A percentile compares a stretch with the other conserved stretches of the same genome.
phyloP scores from a whole-genome alignment of 2,113 vertebrate genomes.

The Sakesphorus luctuosus region DNA sequence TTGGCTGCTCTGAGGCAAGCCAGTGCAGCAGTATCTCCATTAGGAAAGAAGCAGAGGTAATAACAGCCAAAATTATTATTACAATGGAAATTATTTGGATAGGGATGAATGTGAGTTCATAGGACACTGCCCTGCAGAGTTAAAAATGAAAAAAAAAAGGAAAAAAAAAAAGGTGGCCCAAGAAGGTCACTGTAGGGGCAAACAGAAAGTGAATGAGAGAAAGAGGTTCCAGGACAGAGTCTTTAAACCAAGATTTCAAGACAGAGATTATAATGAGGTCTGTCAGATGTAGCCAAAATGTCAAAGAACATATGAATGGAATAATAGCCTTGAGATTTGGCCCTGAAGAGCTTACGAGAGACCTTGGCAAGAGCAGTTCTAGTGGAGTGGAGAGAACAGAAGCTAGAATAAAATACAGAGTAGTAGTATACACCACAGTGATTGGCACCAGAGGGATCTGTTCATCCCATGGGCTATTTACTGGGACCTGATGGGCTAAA shows the following conservation, averaged over 20 bases:
- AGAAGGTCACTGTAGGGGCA: neutral
- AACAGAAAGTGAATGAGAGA: neutral
- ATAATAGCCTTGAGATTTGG: conserved; percentile 59
- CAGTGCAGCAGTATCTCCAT: conserved; percentile 17
- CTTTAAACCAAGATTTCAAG: conserved; percentile 18
- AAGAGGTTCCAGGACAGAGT: conserved; percentile 15
- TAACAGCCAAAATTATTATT: conserved; percentile 52
- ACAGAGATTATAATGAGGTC: conserved; percentile 8
- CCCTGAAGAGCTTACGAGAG: conserved; percentile 46
- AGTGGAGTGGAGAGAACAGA: conserved; percentile 50
- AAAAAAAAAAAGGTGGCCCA: neutral
- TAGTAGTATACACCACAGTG: neutral
- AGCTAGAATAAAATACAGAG: conserved; percentile 20
- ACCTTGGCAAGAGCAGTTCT: conserved; percentile 46
- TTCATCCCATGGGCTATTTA: conserved; percentile 3
- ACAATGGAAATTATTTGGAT: conserved; percentile 35
- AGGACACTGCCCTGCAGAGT: neutral
- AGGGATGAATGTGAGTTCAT: neutral
- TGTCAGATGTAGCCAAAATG: conserved; percentile 56
- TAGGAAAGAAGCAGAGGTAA: neutral
- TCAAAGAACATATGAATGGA: conserved; percentile 57
- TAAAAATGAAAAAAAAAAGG: neutral
- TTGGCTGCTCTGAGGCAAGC: conserved; percentile 57
- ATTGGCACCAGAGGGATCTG: neutral
- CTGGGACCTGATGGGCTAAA: neutral